Evolutionary conservation across 2,113 vertebrate genomes (phyloP).

Genomic region (Sterna hirundo): DNA sequence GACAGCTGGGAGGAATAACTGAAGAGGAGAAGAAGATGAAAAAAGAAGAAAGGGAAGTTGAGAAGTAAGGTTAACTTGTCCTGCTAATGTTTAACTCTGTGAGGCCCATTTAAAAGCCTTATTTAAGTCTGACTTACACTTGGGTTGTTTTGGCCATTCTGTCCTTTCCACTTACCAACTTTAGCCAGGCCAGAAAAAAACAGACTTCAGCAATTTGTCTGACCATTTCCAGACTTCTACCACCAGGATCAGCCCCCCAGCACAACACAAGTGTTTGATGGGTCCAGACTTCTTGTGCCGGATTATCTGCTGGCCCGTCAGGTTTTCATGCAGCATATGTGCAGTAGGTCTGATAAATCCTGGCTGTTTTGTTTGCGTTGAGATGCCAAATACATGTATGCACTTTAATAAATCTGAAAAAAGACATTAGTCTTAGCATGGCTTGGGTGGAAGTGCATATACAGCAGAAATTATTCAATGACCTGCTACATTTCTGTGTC

Average conservation of each 20-base stretch:
- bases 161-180: neutral
- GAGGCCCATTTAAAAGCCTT: neutral
- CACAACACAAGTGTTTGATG: neutral
- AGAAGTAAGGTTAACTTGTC: conserved; percentile 70
- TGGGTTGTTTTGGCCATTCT: neutral
- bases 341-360: neutral
- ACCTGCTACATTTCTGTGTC: neutral
- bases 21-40: conserved; percentile 71
- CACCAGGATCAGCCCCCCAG: neutral
- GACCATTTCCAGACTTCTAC: neutral
- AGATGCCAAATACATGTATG: neutral
- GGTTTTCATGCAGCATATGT: neutral
- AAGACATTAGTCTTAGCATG: neutral
- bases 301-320: neutral
- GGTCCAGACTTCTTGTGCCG: neutral
- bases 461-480: neutral
- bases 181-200: neutral
- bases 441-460: neutral
- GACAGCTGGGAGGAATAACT: conserved; percentile 80
- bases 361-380: neutral
- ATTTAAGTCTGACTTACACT: neutral
- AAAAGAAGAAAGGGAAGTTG: conserved; percentile 61
- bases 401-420: neutral
- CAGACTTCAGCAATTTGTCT: neutral
- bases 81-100: neutral